Conservation (phyloP, 2,888 invertebrate genomes). For the Julus scanicus region DNA sequence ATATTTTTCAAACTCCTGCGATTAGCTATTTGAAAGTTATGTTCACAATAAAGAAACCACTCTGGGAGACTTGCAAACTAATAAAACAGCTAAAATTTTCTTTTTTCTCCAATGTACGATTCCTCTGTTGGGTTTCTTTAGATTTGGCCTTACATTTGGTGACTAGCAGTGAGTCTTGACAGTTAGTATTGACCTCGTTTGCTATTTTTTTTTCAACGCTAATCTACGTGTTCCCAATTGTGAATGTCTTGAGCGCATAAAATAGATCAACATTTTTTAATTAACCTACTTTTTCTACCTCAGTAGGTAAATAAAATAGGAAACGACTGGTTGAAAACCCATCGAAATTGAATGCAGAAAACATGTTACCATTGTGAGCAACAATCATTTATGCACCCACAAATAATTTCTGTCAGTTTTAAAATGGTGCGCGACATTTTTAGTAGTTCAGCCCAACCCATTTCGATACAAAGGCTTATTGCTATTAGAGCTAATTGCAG, state of each 20-base stretch:
- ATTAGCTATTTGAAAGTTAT: neutral
- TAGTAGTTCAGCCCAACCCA: slow-evolving; percentile 32
- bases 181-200: slow-evolving; percentile 39
- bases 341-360: slow-evolving; percentile 27
- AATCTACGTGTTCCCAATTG: slow-evolving; percentile 23
- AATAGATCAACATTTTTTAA: slow-evolving; percentile 42
- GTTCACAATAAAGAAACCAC: neutral
- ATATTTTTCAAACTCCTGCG: slow-evolving; percentile 8
- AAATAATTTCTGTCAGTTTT: slow-evolving; percentile 40
- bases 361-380: slow-evolving; percentile 38
- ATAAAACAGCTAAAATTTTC: neutral
- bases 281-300: slow-evolving; percentile 47
- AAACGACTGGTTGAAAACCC: slow-evolving; percentile 36
- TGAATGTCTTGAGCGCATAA: slow-evolving; percentile 16
- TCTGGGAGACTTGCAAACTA: neutral
- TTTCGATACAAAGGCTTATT: slow-evolving; percentile 30
- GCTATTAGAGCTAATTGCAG: slow-evolving; percentile 21
- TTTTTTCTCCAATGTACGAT: neutral
- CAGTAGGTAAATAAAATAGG: slow-evolving; percentile 43
- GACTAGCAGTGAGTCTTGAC: slow-evolving; percentile 11
- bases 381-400: slow-evolving; percentile 41
- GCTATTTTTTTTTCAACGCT: neutral
- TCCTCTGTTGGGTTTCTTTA: neutral
- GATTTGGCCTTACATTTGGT: neutral
- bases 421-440: neutral